These are phyloP conservation scores for Eurosta solidaginis DNA, from an alignment of 1,140 invertebrate genomes.

Conservation along the genomic window DNA sequence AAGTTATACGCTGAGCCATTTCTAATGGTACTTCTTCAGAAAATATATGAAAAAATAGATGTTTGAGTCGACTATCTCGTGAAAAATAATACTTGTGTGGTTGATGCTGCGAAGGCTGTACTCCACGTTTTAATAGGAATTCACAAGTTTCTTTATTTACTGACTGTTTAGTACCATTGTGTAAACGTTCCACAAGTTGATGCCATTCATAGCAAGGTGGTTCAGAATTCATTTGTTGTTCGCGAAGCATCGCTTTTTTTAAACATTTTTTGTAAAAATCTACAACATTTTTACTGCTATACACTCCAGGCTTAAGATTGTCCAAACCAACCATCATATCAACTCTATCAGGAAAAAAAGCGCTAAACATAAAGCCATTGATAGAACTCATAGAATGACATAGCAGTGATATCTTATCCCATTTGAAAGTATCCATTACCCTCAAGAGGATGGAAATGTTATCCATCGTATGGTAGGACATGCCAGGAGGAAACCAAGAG, in stretches of 20 bases:
- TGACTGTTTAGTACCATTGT: conserved; percentile 62
- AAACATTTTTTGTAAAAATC: conserved; percentile 51
- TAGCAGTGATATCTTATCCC: conserved; percentile 72
- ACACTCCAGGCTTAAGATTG: conserved; percentile 63
- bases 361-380: conserved; percentile 64
- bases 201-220: conserved; percentile 67
- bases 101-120: conserved; percentile 61
- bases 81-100: conserved; percentile 68
- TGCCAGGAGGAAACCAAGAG: conserved; percentile 67
- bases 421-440: conserved; percentile 69
- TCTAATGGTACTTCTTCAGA: conserved; percentile 61
- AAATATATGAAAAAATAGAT: conserved; percentile 60
- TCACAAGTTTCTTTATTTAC: conserved; percentile 63
- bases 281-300: conserved; percentile 40
- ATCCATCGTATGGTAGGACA: conserved; percentile 66
- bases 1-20: conserved; percentile 62
- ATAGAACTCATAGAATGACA: conserved; percentile 72
- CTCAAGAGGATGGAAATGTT: conserved; percentile 63
- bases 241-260: conserved; percentile 61
- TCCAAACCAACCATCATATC: conserved; percentile 70
- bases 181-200: conserved; percentile 64
- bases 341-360: conserved; percentile 65
- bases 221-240: conserved; percentile 59
- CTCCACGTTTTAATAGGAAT: conserved; percentile 65
- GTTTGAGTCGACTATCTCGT: conserved; percentile 66